Conservation (phyloP, 1,140 invertebrate genomes). For the Drosophila orena region DNA sequence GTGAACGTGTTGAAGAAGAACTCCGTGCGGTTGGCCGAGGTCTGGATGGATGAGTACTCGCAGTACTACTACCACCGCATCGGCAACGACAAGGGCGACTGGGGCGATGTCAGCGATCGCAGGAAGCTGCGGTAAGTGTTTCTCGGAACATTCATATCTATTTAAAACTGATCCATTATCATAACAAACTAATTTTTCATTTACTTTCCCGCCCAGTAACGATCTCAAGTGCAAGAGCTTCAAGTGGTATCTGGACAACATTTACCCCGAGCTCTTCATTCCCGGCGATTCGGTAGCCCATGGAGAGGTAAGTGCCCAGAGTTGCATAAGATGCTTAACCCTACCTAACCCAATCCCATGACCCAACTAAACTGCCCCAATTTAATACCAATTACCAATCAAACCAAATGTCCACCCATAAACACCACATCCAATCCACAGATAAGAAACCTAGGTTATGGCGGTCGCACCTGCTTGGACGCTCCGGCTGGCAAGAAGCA, state of each 20-base stretch:
- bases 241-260: conserved; percentile 98
- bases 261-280: conserved; percentile 99
- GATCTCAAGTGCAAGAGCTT: conserved; percentile 96
- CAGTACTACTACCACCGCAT: conserved; percentile 99
- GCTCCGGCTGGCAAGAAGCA: conserved; percentile 93
- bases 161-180: too few relatives aligned
- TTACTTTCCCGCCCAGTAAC: conserved; percentile 71
- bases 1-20: conserved; percentile 99
- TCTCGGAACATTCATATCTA: not conserved
- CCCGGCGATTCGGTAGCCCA: conserved; percentile 97
- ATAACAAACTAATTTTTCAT: too few relatives aligned
- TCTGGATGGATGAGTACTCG: conserved; percentile 99
- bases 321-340: not conserved
- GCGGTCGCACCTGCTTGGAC: conserved; percentile 93
- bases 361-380: conserved; percentile 7
- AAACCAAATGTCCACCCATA: conserved; percentile 13
- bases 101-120: conserved; percentile 95
- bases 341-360: not conserved
- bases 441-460: conserved; percentile 85
- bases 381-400: conserved; percentile 20
- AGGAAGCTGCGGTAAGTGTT: conserved; percentile 88
- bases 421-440: conserved; percentile 44
- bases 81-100: conserved; percentile 98
- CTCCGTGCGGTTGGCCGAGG: conserved; percentile 94
- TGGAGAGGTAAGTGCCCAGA: conserved; percentile 92